A percentile compares a stretch with the other conserved stretches of the same genome.
These are phyloP conservation scores for Cladopsammia gracilis DNA, from an alignment of 64 coral and sea anemone species.

Conservation along the genomic window DNA sequence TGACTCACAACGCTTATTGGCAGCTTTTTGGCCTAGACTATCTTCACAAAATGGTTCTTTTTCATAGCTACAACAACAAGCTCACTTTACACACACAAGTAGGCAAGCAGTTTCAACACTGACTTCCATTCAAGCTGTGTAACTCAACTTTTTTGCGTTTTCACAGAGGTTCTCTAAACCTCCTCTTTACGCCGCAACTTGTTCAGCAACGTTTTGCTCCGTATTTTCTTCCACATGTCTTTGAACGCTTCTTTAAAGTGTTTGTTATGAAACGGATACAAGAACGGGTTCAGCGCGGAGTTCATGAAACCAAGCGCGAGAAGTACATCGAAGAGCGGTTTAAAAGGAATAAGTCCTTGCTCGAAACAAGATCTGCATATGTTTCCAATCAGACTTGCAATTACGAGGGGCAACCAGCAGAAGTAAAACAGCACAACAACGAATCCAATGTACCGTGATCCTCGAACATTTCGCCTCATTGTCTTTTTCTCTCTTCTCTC, in stretches of 20 bases:
- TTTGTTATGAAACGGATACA: constrained; percentile 76
- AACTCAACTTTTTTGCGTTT: too few relatives aligned
- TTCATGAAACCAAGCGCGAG: constrained; percentile 58
- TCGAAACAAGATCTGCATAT: background rate
- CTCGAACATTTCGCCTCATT: constrained; percentile 70
- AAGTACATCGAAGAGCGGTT: background rate
- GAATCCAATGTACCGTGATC: constrained; percentile 91
- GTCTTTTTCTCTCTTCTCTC: constrained; percentile 64
- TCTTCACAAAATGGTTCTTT: too few relatives aligned
- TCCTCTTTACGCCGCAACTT: background rate
- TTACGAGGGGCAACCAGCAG: constrained; percentile 83
- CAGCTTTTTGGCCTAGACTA: too few relatives aligned
- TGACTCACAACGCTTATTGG: too few relatives aligned
- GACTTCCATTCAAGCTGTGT: too few relatives aligned
- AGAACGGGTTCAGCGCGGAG: constrained; percentile 67
- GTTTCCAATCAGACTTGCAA: constrained; percentile 12
- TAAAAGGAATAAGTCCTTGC: background rate
- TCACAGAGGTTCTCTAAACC: background rate
- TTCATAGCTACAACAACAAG: too few relatives aligned
- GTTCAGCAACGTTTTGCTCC: background rate
- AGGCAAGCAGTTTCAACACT: too few relatives aligned
- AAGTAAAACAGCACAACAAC: constrained; percentile 88
- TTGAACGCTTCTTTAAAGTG: constrained; percentile 80
- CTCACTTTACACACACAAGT: too few relatives aligned
- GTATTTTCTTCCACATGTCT: constrained; percentile 50